phyloP scores from a whole-genome alignment of 1,140 invertebrate species.

The Pachypsylla venusta region DNA sequence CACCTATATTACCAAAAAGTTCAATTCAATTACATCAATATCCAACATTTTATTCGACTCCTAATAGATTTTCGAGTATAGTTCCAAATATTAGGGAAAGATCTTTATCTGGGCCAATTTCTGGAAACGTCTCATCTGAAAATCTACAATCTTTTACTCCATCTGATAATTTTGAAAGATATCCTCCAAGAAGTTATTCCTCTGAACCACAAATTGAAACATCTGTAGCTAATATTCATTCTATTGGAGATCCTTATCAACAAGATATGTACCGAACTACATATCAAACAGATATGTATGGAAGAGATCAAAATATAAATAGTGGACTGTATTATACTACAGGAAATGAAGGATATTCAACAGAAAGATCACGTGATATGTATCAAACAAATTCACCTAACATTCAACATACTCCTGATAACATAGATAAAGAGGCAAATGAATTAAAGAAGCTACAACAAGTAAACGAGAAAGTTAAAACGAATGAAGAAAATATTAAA shows the following conservation, averaged over 20 bases:
- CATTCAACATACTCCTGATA: neutral
- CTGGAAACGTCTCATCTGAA: neutral
- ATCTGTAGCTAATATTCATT: neutral
- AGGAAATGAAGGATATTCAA: neutral
- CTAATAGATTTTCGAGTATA: constrained; percentile 2
- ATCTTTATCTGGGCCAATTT: neutral
- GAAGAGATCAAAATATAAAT: no score
- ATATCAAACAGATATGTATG: neutral
- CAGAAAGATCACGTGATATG: neutral
- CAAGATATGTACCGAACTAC: neutral
- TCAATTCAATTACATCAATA: neutral
- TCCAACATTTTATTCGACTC: neutral
- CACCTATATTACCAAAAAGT: neutral
- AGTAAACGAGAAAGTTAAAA: neutral
- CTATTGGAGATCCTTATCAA: neutral
- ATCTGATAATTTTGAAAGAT: neutral
- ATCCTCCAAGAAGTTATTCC: neutral
- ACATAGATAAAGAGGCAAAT: neutral
- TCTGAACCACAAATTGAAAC: neutral
- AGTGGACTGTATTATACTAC: neutral
- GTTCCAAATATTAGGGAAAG: neutral
- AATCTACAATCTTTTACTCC: neutral
- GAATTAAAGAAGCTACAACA: neutral
- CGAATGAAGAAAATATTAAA: neutral
- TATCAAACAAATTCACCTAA: neutral